Evolutionary conservation across 2,888 invertebrate species (phyloP).

Genomic region (Euphydryas editha): DNA sequence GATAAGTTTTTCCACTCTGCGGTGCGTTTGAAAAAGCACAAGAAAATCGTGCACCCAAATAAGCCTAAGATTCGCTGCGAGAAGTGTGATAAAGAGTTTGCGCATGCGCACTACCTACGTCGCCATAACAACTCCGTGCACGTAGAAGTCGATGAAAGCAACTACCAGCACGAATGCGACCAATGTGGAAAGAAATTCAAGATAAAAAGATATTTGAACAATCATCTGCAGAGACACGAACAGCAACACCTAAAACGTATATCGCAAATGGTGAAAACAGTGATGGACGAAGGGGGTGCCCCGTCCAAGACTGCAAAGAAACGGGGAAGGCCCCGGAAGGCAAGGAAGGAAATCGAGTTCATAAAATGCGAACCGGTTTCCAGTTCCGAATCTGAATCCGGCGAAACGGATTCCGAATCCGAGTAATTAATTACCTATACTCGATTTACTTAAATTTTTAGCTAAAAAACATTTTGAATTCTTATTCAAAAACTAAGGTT

Average conservation of each 20-base stretch:
- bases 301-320: constrained; percentile 46
- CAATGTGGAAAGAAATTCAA: constrained; percentile 78
- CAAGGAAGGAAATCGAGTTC: constrained; percentile 70
- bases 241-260: constrained; percentile 74
- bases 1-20: constrained; percentile 74
- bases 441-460: constrained; percentile 28
- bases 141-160: constrained; percentile 66
- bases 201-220: constrained; percentile 69
- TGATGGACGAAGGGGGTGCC: constrained; percentile 62
- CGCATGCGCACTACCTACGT: constrained; percentile 70
- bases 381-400: constrained; percentile 57
- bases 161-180: constrained; percentile 70
- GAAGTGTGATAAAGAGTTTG: constrained; percentile 75
- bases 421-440: background rate
- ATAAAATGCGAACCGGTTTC: constrained; percentile 77
- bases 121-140: constrained; percentile 73
- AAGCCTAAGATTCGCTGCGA: constrained; percentile 73
- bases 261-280: constrained; percentile 76
- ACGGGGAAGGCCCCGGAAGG: constrained; percentile 54
- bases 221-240: constrained; percentile 74
- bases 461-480: constrained; percentile 24
- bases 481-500: too few species aligned
- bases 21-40: constrained; percentile 73
- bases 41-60: constrained; percentile 73
- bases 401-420: constrained; percentile 37